Percentiles rank a stretch among this genome's conserved stretches.
Conservation (phyloP, 1,140 invertebrate species). For the Trichonephila clavipes region DNA sequence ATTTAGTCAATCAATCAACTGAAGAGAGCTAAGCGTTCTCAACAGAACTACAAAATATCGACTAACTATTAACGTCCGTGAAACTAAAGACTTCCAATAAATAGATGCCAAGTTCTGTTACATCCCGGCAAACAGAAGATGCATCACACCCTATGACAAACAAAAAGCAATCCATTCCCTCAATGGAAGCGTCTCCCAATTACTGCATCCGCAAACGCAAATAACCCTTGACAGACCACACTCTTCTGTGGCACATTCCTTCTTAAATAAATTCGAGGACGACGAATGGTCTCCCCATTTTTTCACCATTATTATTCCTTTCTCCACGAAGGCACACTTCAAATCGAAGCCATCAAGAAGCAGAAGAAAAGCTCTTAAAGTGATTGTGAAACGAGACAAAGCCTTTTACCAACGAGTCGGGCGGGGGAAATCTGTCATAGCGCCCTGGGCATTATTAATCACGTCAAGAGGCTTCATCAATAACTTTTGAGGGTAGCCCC, state of each 20-base stretch:
- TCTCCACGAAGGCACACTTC: slow-evolving; percentile 4
- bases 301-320: neutral
- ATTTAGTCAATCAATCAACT: too few relatives aligned
- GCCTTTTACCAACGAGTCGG: slow-evolving; percentile 63
- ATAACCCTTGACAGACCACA: slow-evolving; percentile 59
- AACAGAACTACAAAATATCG: neutral
- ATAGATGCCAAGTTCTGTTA: slow-evolving; percentile 58
- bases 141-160: slow-evolving; percentile 23
- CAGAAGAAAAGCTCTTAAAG: slow-evolving; percentile 63
- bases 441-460: slow-evolving; percentile 70
- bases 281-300: neutral
- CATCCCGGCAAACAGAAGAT: neutral
- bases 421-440: slow-evolving; percentile 60
- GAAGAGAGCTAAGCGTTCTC: neutral
- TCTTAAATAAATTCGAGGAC: slow-evolving; percentile 33
- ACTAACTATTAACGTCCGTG: slow-evolving; percentile 1
- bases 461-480: slow-evolving; percentile 66
- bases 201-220: slow-evolving; percentile 58
- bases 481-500: slow-evolving; percentile 67
- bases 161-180: slow-evolving; percentile 55
- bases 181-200: slow-evolving; percentile 51
- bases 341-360: slow-evolving; percentile 43
- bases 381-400: slow-evolving; percentile 74
- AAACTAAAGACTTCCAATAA: slow-evolving; percentile 33
- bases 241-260: slow-evolving; percentile 18